Conservation (phyloP, 2,888 invertebrate species). For the Digitonthophagus gazella region DNA sequence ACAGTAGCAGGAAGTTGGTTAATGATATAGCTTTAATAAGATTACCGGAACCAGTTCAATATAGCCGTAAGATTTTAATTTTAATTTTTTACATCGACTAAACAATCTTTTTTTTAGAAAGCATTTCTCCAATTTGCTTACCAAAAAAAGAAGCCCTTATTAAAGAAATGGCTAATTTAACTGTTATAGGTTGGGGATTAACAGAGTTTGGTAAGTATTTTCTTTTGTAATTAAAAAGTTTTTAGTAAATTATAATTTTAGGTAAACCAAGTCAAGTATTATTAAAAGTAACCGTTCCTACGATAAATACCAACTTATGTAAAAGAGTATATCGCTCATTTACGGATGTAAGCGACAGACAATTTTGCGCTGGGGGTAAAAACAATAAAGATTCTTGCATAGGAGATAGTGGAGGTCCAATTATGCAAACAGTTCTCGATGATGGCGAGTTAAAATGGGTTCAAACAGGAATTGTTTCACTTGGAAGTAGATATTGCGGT, state of each 20-base stretch:
- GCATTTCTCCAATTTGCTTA: conserved; percentile 17
- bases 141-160: not conserved
- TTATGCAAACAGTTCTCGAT: conserved; percentile 49
- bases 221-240: not conserved
- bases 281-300: conserved; percentile 50
- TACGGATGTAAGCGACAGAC: conserved; percentile 42
- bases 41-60: conserved; percentile 34
- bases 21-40: conserved; percentile 62
- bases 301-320: conserved; percentile 43
- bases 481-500: conserved; percentile 51
- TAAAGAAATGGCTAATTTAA: conserved; percentile 1
- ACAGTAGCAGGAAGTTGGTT: conserved; percentile 51
- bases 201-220: conserved; percentile 17
- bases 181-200: conserved; percentile 20
- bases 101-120: not conserved
- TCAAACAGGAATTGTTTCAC: conserved; percentile 58
- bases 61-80: conserved; percentile 34
- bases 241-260: conserved; percentile 30
- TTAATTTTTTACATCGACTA: too few relatives aligned
- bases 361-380: conserved; percentile 66
- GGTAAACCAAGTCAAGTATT: conserved; percentile 43
- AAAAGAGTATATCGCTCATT: conserved; percentile 37
- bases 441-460: conserved; percentile 51
- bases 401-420: conserved; percentile 70
- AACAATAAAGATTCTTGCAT: conserved; percentile 61